These are phyloP conservation scores for Liposcelis brunnea DNA, from an alignment of 2,888 invertebrate species.

Conservation along the genomic window DNA sequence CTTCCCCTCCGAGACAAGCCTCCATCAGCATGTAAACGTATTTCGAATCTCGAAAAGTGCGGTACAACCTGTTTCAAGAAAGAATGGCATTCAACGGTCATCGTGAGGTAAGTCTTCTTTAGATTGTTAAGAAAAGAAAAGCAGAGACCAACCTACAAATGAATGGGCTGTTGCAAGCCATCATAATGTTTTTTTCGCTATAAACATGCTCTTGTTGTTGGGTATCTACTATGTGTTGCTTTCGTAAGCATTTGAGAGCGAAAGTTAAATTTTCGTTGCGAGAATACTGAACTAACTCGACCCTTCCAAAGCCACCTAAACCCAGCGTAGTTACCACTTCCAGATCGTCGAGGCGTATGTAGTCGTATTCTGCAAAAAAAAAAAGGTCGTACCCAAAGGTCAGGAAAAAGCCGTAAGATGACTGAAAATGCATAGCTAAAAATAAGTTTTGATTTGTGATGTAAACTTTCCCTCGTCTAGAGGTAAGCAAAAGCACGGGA, in stretches of 20 bases:
- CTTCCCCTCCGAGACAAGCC: constrained; percentile 52
- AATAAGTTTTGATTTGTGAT: neutral
- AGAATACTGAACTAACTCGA: constrained; percentile 38
- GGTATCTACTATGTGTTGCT: constrained; percentile 53
- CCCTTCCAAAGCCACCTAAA: constrained; percentile 55
- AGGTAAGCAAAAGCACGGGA: too few relatives aligned
- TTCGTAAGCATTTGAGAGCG: constrained; percentile 54
- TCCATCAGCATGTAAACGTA: constrained; percentile 57
- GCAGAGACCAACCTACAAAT: constrained; percentile 41
- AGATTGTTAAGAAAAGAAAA: too few relatives aligned
- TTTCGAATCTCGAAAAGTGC: constrained; percentile 48
- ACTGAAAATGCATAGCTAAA: too few relatives aligned
- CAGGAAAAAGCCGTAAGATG: too few relatives aligned
- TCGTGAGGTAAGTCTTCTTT: too few relatives aligned
- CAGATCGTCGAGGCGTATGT: constrained; percentile 35
- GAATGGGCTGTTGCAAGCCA: constrained; percentile 52
- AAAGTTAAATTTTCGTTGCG: constrained; percentile 32
- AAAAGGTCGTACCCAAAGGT: too few relatives aligned
- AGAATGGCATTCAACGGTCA: too few relatives aligned
- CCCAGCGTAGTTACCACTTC: constrained; percentile 48
- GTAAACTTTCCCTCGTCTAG: too few relatives aligned
- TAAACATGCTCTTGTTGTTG: constrained; percentile 56
- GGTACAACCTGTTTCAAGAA: constrained; percentile 41
- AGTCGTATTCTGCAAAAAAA: constrained; percentile 25
- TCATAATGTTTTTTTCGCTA: constrained; percentile 48